Base-by-base conservation (phyloP, 2,888 invertebrate species). In the Dryobotodes eremita region DNA sequence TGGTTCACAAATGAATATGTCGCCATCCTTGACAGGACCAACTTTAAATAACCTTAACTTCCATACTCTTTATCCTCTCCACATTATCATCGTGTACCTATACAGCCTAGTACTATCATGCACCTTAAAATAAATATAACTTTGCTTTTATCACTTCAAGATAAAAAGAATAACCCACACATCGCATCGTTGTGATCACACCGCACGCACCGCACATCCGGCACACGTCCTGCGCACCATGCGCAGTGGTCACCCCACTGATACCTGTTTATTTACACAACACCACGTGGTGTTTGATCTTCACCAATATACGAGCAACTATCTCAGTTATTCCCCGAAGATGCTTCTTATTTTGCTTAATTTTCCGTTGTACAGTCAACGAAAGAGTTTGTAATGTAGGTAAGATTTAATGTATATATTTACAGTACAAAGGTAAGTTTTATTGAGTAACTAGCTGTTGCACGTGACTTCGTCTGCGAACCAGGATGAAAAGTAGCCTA, bases 281-380 rank as follows among this genome's bases (percentile, higher is more conserved):
- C 82, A 82, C 86, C 86, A 72, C 86, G 86, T 75, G 85, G 15
- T 85, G 69, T 83, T 82, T 83, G 69, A 76, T 86, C 69, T 82
- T 64, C 82, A 70, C 61, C 50, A 72, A 70, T 26, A 61, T 42
- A 61, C 75, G 6, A n/a, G 15, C 42, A 20, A 50, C 65, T 65
- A 70, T 75, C 42, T 42, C 36, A 50, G n/a, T 17, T 31, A n/a
- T 83, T 64, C 50, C 46, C 26, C 53, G 62, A 53, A 50, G 6
- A n/a, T 50, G 26, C 13, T 62, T 68, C 26, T 36, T 53, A 57
- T 26, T 46, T 53, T 46, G 50, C 4, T 20, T 26, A 8, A n/a
- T 1, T 23, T 55, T 64, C 17, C n/a, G 20, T 20, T 55, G 2
- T 42, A 48, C 4, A 8, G 17, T 48, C 20, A 66, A 46, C 31